Base-by-base conservation (phyloP, 2,113 vertebrate genomes). In the Campylomormyrus tamandua region DNA sequence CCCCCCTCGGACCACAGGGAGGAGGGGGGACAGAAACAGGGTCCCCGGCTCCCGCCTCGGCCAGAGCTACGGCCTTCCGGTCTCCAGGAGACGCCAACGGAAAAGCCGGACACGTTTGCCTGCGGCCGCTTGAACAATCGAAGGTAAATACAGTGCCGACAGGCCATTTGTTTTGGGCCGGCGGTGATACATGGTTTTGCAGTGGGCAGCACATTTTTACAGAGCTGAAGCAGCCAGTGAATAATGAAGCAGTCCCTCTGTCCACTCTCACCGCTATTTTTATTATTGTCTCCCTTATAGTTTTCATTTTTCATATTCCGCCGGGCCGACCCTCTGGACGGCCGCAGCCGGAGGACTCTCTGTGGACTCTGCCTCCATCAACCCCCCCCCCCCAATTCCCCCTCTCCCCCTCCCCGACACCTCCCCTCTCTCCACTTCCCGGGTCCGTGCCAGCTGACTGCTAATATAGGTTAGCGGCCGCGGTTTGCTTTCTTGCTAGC, bases 141-240 rank as follows among this genome's bases (percentile, higher is more conserved):
- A 94, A 96, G 95, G 95, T 95, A 96, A 95, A 96, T 94, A 95
- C 92, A 48, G 91, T 91, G 93, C 94, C 95, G 95, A 95, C 92
- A 96, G 95, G 93, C 94, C 95, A 96, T 96, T 96, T 95, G 93
- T 96, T 96, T 94, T 93, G 93, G 91, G 92, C 92, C 13, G 89
- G 92, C 92, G 87, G 86, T 97, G 96, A 97, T 96, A 94, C 96
- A 97, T 97, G 96, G 95, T 94, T 96, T 94, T 96, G 94, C 94
- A 95, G 96, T 93, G 94, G 94, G 94, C 95, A 96, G 95, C 95
- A 96, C 96, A 95, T 96, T 96, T 96, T 96, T 97, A 96, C 94
- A 94, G 95, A 94, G 95, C 92, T 94, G 95, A 95, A 95, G 95
- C 94, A 94, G 92, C 93, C 85, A 77, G 93, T 95, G 93, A 95